Conservation (phyloP, 2,888 invertebrate genomes). For the Caenorhabditis uteleia region DNA sequence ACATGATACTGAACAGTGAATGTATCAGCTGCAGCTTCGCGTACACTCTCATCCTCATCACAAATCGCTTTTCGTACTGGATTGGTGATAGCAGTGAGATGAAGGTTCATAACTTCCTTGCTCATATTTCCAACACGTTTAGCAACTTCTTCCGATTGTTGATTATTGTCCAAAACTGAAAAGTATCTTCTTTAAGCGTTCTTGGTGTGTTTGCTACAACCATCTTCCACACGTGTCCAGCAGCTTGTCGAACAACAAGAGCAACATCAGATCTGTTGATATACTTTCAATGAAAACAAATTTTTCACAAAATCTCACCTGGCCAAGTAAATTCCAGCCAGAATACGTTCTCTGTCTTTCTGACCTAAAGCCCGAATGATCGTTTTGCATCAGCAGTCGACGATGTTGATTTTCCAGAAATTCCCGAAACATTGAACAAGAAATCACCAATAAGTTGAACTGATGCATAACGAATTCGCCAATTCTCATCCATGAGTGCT, state of each 20-base stretch:
- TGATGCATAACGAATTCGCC: constrained; percentile 91
- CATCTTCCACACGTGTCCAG: constrained; percentile 98
- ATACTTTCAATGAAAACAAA: too few species aligned
- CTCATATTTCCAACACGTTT: constrained; percentile 94
- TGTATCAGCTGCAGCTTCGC: constrained; percentile 92
- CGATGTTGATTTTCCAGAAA: constrained; percentile 98
- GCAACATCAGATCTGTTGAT: constrained; percentile 96
- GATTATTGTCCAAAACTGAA: constrained; percentile 90
- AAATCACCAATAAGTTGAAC: constrained; percentile 94
- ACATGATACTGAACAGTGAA: constrained; percentile 92
- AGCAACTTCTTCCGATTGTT: constrained; percentile 88
- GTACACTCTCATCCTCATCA: constrained; percentile 76
- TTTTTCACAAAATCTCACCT: too few species aligned
- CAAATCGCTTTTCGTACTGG: constrained; percentile 91
- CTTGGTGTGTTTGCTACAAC: constrained; percentile 97
- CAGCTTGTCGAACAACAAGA: constrained; percentile 93
- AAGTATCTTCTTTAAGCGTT: constrained; percentile 95
- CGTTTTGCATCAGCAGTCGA: constrained; percentile 88
- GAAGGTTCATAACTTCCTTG: constrained; percentile 71
- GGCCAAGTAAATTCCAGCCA: constrained; percentile 95
- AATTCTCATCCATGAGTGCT: constrained; percentile 96
- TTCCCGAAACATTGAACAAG: constrained; percentile 90
- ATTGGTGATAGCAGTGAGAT: constrained; percentile 74
- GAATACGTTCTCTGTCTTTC: constrained; percentile 87
- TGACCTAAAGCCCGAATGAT: constrained; percentile 87